Conservation (phyloP, 2,888 invertebrate species). For the Eupithecia exiguata region DNA sequence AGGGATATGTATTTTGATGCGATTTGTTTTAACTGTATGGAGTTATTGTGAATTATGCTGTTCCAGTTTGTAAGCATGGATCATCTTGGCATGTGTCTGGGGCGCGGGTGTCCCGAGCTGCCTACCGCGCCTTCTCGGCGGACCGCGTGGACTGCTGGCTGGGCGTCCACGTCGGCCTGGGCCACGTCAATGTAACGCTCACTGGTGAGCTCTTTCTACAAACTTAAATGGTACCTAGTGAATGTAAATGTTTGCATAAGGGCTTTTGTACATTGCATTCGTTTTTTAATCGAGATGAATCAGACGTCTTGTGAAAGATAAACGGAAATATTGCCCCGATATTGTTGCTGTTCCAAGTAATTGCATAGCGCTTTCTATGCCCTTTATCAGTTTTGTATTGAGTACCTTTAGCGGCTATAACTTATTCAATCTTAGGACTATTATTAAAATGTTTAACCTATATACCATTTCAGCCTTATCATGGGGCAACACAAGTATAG, state of each 20-base stretch:
- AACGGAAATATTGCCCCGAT: not conserved
- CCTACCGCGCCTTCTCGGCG: conserved; percentile 95
- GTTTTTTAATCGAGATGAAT: not conserved
- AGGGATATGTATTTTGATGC: not conserved
- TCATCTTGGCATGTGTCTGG: conserved; percentile 97
- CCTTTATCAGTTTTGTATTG: conserved; percentile 21
- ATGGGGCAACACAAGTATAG: conserved; percentile 74
- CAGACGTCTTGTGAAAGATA: not conserved
- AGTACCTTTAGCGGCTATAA: conserved; percentile 29
- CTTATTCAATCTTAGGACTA: not conserved
- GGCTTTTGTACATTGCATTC: conserved; percentile 39
- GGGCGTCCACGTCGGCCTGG: conserved; percentile 95
- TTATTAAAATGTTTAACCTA: not conserved
- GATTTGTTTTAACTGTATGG: not conserved
- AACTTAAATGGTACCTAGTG: conserved; percentile 47
- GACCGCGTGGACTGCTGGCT: conserved; percentile 94
- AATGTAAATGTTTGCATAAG: conserved; percentile 47
- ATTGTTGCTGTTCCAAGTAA: conserved; percentile 2
- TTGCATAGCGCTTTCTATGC: conserved; percentile 16
- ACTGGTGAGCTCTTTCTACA: conserved; percentile 85
- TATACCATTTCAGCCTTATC: conserved; percentile 67
- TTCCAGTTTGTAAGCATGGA: conserved; percentile 93
- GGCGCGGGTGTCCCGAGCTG: conserved; percentile 88
- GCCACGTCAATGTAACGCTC: conserved; percentile 97
- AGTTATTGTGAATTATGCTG: not conserved